A percentile compares a stretch with the other conserved stretches of the same genome.
Evolutionary conservation across 2,888 invertebrate species (phyloP).

Genomic region (Volucella zonaria): DNA sequence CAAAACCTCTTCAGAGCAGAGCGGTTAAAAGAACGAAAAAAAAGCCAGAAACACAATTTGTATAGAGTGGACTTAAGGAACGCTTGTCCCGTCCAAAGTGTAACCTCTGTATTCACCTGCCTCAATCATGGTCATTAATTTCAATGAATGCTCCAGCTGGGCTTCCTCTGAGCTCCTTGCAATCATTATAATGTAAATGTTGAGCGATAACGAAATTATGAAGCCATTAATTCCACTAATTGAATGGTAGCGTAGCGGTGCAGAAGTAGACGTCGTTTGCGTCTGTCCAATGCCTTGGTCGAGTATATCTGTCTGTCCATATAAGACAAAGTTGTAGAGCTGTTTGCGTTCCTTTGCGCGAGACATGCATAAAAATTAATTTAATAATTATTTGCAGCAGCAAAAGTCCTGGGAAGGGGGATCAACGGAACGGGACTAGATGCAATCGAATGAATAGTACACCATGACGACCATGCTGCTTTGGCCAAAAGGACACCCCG

Average conservation of each 20-base stretch:
- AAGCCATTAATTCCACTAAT: conserved; percentile 71
- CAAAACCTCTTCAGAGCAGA: conserved; percentile 3
- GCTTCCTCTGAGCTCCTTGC: conserved; percentile 44
- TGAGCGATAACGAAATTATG: conserved; percentile 71
- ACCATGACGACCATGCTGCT: not conserved
- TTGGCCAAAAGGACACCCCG: conserved; percentile 32
- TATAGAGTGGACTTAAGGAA: conserved; percentile 35
- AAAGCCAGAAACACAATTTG: conserved; percentile 38
- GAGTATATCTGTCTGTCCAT: conserved; percentile 18
- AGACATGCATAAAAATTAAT: conserved; percentile 59
- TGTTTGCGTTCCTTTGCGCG: conserved; percentile 34
- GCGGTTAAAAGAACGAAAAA: not conserved
- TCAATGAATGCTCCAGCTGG: conserved; percentile 66
- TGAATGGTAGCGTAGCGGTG: conserved; percentile 62
- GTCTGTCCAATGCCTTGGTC: conserved; percentile 22
- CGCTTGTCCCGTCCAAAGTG: conserved; percentile 28
- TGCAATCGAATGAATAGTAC: conserved; percentile 37
- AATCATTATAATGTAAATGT: conserved; percentile 68
- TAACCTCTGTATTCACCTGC: conserved; percentile 63
- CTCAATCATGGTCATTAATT: conserved; percentile 70
- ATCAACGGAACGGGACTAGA: conserved; percentile 17
- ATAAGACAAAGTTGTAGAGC: conserved; percentile 47
- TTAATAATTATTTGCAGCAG: conserved; percentile 55
- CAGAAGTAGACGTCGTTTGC: conserved; percentile 34
- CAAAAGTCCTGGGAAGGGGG: not conserved